Evolutionary conservation across 2,797 vertebrate species (phyloP), one percentile per base, ranked within the genome.

Genomic region (Danionella dracula): DNA sequence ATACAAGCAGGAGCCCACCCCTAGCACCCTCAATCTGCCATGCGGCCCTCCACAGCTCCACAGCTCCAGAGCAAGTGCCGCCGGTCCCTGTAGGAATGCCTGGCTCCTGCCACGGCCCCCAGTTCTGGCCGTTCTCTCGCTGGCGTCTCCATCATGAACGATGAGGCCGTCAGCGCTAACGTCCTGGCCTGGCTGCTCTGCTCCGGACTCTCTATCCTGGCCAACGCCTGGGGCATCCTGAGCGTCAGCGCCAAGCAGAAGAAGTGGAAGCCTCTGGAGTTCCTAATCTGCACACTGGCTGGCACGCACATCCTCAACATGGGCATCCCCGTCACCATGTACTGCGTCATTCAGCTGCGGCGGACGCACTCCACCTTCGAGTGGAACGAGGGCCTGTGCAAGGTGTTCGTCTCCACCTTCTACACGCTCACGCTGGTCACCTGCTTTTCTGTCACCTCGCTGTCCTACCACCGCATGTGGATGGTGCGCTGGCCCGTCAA

Each of bases 401-500:
- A 97, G 78, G 92, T 93, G 70, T 97, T 97, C 1, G 94, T 97
- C 57, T 96, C 94, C 67, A 93, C 93, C 60, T 97, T 97, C 86
- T 97, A 97, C 82, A 97, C 94, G 4, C 88, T 97, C 63, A 95
- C 93, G 0, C 75, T 97, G 83, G 94, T 93, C 85, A 97, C 94
- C 65, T 96, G 94, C 85, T 96, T 97, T 86, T 95, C 93, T 0
- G 92, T 97, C 82, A 97, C 94, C 61, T 97, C 94, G 0, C 89
- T 97, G 12, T 95, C 94, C 78, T 97, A 97, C 80, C 94, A 97
- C 78, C 93, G 94, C 64, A 96, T 97, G 94, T 97, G 94, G 94
- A 97, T 97, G 94, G 94, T 97, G 2, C 92, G 94, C 71, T 97
- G 94, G 94, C 94, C 94, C 0, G 94, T 97, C 27, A 97, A 96